phyloP scores from a whole-genome alignment of 2,888 invertebrate species.

The Gortyna flavago region DNA sequence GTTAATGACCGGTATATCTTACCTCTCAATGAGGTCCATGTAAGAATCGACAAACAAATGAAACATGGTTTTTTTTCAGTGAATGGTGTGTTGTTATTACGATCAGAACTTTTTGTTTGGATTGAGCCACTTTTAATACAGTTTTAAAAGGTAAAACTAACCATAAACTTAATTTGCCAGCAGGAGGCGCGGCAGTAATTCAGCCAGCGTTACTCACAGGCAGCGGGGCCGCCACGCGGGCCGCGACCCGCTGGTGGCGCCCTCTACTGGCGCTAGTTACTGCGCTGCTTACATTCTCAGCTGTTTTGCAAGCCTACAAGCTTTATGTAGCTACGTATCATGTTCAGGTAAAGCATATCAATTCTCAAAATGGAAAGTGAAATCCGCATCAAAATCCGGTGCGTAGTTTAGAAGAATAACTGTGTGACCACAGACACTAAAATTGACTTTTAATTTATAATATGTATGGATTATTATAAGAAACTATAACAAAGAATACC shows the following conservation, averaged over 20 bases:
- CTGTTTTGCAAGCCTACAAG: slow-evolving; percentile 73
- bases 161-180: not conserved
- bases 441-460: not conserved
- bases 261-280: slow-evolving; percentile 64
- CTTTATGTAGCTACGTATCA: slow-evolving; percentile 67
- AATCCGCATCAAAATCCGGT: not conserved
- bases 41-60: not conserved
- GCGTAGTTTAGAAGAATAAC: not conserved
- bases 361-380: not conserved
- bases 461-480: too few species aligned
- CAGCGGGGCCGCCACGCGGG: slow-evolving; percentile 60
- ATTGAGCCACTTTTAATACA: not conserved
- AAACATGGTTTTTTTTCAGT: not conserved
- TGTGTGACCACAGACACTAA: not conserved
- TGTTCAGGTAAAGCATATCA: slow-evolving; percentile 67
- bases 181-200: slow-evolving; percentile 81
- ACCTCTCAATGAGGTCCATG: not conserved
- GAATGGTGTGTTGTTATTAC: not conserved
- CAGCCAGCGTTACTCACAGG: slow-evolving; percentile 85
- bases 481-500: not conserved
- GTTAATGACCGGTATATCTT: not conserved
- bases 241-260: slow-evolving; percentile 60
- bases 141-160: not conserved
- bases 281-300: slow-evolving; percentile 74
- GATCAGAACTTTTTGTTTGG: not conserved